Conservation (phyloP, 2,888 invertebrate genomes). For the Ommatoiulus sabulosus region DNA sequence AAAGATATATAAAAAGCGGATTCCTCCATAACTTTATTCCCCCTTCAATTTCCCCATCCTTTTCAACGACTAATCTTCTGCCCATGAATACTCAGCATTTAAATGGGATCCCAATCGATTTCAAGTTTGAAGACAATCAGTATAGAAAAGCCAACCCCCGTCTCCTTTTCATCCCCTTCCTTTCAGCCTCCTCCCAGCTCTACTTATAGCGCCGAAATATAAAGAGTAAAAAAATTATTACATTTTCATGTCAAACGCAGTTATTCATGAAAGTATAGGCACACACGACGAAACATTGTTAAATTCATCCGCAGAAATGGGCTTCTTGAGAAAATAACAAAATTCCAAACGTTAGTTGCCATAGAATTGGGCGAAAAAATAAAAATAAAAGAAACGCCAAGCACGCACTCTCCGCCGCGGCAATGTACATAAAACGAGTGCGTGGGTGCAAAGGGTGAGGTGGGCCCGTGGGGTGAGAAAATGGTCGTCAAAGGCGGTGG, state of each 20-base stretch:
- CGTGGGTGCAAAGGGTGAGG: background rate
- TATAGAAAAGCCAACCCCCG: constrained; percentile 11
- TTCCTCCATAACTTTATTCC: constrained; percentile 36
- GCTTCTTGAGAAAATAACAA: constrained; percentile 12
- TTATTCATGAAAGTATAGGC: constrained; percentile 27
- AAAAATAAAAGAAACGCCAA: background rate
- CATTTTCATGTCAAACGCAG: constrained; percentile 40
- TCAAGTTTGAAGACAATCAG: constrained; percentile 31
- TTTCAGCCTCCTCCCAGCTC: background rate
- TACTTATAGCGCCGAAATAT: background rate
- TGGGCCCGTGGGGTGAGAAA: no score
- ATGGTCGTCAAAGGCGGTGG: no score
- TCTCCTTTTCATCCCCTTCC: background rate
- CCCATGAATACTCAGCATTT: constrained; percentile 32
- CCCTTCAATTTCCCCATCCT: constrained; percentile 29
- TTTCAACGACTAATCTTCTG: constrained; percentile 40
- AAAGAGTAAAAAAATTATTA: constrained; percentile 42
- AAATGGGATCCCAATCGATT: constrained; percentile 43
- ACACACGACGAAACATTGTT: background rate
- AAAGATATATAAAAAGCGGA: background rate
- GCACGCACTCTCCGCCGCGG: background rate
- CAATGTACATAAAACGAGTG: background rate
- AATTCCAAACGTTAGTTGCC: background rate
- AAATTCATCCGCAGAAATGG: constrained; percentile 6
- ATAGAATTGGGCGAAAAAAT: background rate